Conservation (phyloP, 2,797 vertebrate species). For the Anomalospiza imberbis region DNA sequence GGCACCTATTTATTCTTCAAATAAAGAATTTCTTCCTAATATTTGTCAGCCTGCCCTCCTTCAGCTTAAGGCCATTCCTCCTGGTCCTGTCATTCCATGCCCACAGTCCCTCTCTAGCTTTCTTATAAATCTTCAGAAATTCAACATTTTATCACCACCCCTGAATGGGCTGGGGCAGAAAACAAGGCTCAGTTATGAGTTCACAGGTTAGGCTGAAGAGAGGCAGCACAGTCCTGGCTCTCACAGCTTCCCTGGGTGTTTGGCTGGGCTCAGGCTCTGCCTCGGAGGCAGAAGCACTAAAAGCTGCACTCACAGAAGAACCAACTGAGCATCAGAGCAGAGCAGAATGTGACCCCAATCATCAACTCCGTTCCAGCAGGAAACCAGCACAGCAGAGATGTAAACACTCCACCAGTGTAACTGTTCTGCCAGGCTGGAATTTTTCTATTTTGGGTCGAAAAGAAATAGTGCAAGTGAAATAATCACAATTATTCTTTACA, state of each 20-base stretch:
- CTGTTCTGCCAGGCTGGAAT: background rate
- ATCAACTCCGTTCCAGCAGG: background rate
- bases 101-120: background rate
- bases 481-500: constrained; percentile 9
- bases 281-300: background rate
- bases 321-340: background rate
- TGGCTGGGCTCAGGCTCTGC: background rate
- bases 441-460: background rate
- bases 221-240: background rate
- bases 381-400: background rate
- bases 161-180: background rate
- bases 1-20: background rate
- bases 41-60: background rate
- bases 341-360: background rate
- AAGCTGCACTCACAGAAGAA: background rate
- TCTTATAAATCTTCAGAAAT: background rate
- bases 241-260: background rate
- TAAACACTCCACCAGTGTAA: background rate
- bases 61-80: background rate
- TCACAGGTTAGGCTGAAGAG: background rate
- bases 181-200: rapidly evolving
- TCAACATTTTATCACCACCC: background rate
- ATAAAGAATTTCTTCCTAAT: background rate
- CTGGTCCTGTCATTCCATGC: background rate
- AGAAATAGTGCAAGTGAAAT: background rate